Base-by-base conservation (phyloP, 2,797 vertebrate species). In the Propithecus perrieri region DNA sequence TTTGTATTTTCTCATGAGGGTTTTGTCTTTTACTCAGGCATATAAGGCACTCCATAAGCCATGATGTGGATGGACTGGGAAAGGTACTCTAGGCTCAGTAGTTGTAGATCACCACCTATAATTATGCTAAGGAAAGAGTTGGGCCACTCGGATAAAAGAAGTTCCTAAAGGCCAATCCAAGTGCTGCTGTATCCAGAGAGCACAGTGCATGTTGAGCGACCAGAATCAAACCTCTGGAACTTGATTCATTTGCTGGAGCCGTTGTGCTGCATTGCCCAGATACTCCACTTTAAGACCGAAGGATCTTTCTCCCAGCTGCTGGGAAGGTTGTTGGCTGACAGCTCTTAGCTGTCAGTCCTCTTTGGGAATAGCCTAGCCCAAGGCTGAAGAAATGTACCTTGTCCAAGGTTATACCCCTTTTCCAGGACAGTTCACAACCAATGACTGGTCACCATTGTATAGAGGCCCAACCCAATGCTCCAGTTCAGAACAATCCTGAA, bases 131-230 rank as follows among this genome's bases (percentile, higher is more conserved):
- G 48, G 57, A 88, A 46, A 80, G 30, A 61, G 46, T 35, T 9
- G 38, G 43, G 13, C 17, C 69, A 24, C 14, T 53, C 11, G 1
- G 71, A 43, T 35, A 57, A 30, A 84, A 72, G 50, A 74, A 10
- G 26, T 48, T 63, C 84, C 69, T 57, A 28, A 78, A 67, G 28
- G 38, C 46, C 2, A n/a, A 7, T 17, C 38, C 10, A 26, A 20
- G 20, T 6, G 4, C 18, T 35, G 72, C 63, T 76, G 11, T 69
- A 2, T n/a, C 72, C 50, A 55, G 9, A 14, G 78, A 57, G 33
- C 13, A 0, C 1, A 30, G 43, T 2, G 9, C 15, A 35, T 2
- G 22, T 22, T 7, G 50, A 46, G 9, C 1, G 9, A 20, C n/a
- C 9, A 26, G 55, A 57, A 57, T 57, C 55, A 9, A 22, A 26